A percentile compares a stretch with the other conserved stretches of the same genome.
Evolutionary conservation across 2,113 vertebrate species (phyloP).

Genomic region (Coturnix japonica): DNA sequence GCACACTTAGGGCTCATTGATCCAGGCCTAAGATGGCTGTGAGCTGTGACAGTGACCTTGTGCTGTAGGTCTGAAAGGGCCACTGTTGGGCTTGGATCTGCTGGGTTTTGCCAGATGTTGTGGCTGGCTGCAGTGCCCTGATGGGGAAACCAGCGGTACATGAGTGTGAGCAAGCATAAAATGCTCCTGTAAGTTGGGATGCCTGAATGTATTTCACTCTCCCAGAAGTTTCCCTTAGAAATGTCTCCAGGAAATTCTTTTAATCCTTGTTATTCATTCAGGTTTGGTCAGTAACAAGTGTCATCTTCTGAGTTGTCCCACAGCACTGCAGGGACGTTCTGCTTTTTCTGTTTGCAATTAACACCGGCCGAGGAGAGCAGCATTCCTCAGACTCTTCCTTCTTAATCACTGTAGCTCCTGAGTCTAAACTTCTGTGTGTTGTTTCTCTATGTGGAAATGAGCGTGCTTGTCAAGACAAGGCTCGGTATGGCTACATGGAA

Average conservation of each 20-base stretch:
- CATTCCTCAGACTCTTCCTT: neutral
- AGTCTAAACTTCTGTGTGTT: neutral
- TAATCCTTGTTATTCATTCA: neutral
- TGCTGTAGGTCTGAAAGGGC: neutral
- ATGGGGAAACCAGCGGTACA: no score
- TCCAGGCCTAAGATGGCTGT: neutral
- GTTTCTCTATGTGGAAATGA: neutral
- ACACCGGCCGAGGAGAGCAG: neutral
- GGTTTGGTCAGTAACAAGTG: neutral
- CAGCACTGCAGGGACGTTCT: neutral
- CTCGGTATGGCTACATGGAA: neutral
- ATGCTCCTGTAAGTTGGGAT: neutral
- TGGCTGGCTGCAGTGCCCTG: neutral
- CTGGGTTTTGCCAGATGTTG: neutral
- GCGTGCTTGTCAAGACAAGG: neutral
- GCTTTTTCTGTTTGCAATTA: neutral
- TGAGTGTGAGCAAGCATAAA: neutral
- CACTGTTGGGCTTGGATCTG: neutral
- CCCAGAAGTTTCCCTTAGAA: neutral
- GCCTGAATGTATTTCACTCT: neutral
- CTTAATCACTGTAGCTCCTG: neutral
- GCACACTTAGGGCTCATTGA: neutral
- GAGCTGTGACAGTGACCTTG: neutral
- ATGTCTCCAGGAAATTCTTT: neutral
- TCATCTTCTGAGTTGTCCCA: neutral